A percentile compares a stretch with the other conserved stretches of the same genome.
Evolutionary conservation across 2,113 vertebrate species (phyloP).

Genomic region (Aplodontia rufa): DNA sequence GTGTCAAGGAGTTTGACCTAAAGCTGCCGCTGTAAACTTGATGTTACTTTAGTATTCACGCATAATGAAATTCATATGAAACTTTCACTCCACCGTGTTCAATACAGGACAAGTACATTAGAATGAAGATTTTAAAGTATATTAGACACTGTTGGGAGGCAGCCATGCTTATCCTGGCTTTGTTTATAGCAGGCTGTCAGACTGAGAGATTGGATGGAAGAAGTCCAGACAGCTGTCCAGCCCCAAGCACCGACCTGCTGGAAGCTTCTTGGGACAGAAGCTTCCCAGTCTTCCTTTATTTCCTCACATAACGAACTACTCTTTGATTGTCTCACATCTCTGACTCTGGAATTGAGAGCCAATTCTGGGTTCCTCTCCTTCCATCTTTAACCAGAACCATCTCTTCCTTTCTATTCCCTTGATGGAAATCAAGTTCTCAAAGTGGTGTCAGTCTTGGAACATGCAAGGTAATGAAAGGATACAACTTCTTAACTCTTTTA

Average conservation of each 20-base stretch:
- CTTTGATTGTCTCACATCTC: background rate
- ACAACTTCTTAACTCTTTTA: background rate
- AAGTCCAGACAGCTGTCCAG: background rate
- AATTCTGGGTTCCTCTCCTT: background rate
- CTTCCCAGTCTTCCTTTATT: background rate
- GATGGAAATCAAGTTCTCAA: background rate
- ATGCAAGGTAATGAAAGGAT: background rate
- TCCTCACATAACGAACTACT: background rate
- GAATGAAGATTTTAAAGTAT: background rate
- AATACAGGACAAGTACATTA: background rate
- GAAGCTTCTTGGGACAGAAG: background rate
- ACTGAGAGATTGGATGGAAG: background rate
- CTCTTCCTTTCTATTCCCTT: background rate
- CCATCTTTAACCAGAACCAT: background rate
- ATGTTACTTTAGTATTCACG: background rate
- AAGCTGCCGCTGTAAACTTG: background rate
- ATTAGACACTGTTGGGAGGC: background rate
- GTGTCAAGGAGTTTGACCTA: background rate
- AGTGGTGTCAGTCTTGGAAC: background rate
- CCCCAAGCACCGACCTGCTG: background rate
- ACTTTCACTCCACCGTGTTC: background rate
- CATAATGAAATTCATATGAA: background rate
- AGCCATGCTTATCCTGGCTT: background rate
- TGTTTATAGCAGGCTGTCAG: background rate
- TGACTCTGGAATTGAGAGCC: background rate